Conservation (phyloP, 2,797 vertebrate genomes). For the Galago senegalensis region DNA sequence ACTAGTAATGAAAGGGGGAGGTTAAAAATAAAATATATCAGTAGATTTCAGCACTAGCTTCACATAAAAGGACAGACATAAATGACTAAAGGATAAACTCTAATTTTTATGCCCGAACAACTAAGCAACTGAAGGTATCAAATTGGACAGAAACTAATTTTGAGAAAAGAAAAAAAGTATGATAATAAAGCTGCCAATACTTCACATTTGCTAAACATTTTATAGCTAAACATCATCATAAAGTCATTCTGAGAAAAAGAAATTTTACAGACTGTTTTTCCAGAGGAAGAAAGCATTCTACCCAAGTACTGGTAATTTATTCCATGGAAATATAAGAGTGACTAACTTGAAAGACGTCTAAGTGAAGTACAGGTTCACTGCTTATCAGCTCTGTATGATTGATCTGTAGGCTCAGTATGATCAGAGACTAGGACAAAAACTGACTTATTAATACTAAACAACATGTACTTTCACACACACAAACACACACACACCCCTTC, state of each 20-base stretch:
- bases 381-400: not conserved
- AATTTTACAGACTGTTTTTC: not conserved
- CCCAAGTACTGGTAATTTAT: not conserved
- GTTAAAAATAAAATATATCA: not conserved
- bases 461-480: not conserved
- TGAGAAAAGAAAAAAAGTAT: not conserved
- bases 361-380: not conserved
- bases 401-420: not conserved
- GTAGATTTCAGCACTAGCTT: not conserved
- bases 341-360: not conserved
- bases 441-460: not conserved
- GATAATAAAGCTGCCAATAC: not conserved
- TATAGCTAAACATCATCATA: not conserved
- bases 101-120: not conserved
- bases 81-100: not conserved
- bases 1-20: not conserved
- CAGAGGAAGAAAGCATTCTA: not conserved
- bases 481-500: not conserved
- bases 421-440: not conserved
- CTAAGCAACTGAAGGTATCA: not conserved
- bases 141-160: not conserved
- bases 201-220: not conserved
- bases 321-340: not conserved
- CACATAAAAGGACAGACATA: not conserved
- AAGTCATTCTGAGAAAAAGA: not conserved